Evolutionary conservation across 2,113 vertebrate species (phyloP).

Genomic region (Pao palembangensis): DNA sequence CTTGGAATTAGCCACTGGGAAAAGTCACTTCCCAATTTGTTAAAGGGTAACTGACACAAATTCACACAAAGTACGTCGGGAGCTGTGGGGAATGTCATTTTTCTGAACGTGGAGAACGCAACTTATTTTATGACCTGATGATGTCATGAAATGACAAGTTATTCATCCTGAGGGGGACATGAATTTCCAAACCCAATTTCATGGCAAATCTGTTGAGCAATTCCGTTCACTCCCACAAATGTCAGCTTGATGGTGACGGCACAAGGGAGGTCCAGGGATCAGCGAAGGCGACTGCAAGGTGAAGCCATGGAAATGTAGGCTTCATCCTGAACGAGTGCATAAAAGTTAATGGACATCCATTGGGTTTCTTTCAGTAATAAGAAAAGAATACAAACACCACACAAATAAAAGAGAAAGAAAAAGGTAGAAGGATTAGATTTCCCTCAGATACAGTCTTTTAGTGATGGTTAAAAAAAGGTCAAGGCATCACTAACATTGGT

Average conservation of each 20-base stretch:
- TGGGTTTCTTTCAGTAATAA: neutral
- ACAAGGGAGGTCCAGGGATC: neutral
- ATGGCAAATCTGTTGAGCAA: neutral
- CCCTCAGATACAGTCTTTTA: too few relatives aligned
- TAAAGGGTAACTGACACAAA: neutral
- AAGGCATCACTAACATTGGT: too few relatives aligned
- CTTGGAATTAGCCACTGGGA: constrained; percentile 1
- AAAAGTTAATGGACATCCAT: neutral
- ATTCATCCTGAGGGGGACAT: neutral
- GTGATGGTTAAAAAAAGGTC: too few relatives aligned
- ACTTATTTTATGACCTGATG: too few relatives aligned
- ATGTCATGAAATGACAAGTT: too few relatives aligned
- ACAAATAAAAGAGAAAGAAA: too few relatives aligned
- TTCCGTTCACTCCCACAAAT: neutral
- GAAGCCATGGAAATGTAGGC: neutral
- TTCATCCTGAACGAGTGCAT: neutral
- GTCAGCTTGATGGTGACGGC: neutral
- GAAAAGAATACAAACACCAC: too few relatives aligned
- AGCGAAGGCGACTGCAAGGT: neutral
- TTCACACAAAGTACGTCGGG: neutral
- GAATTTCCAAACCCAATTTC: neutral
- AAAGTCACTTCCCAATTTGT: neutral
- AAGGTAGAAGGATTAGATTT: too few relatives aligned
- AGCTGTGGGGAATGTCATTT: neutral
- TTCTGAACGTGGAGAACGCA: neutral